Evolutionary conservation across 2,113 vertebrate genomes (phyloP).

Genomic region (Eurystomus gularis): DNA sequence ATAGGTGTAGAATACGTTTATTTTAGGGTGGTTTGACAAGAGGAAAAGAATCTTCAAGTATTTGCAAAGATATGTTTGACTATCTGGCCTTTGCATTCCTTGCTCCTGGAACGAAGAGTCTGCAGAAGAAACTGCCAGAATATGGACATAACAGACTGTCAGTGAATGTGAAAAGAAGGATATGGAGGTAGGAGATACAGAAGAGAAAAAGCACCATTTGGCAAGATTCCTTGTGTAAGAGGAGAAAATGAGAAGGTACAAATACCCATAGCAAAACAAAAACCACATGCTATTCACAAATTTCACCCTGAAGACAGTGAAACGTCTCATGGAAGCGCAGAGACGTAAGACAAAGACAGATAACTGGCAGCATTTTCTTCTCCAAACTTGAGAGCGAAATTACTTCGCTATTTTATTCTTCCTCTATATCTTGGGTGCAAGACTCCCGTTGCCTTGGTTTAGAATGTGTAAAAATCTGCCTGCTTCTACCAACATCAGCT

Average conservation of each 20-base stretch:
- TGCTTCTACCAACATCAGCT: neutral
- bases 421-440: neutral
- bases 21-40: neutral
- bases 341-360: neutral
- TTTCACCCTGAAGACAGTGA: neutral
- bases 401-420: neutral
- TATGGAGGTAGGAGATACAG: neutral
- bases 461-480: neutral
- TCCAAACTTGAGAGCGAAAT: neutral
- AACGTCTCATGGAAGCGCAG: accelerated
- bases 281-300: neutral
- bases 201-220: neutral
- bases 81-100: slow-evolving; percentile 35
- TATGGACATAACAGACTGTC: neutral
- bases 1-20: slow-evolving; percentile 26
- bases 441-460: neutral
- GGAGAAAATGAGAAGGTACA: neutral
- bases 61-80: neutral
- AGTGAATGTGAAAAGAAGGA: neutral
- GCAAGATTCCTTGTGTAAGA: neutral
- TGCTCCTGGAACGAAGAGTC: neutral
- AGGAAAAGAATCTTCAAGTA: slow-evolving; percentile 24
- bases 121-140: neutral
- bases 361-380: neutral
- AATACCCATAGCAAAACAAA: neutral